Base-by-base conservation (phyloP, 1,140 invertebrate species). In the Laupala kohalensis region DNA sequence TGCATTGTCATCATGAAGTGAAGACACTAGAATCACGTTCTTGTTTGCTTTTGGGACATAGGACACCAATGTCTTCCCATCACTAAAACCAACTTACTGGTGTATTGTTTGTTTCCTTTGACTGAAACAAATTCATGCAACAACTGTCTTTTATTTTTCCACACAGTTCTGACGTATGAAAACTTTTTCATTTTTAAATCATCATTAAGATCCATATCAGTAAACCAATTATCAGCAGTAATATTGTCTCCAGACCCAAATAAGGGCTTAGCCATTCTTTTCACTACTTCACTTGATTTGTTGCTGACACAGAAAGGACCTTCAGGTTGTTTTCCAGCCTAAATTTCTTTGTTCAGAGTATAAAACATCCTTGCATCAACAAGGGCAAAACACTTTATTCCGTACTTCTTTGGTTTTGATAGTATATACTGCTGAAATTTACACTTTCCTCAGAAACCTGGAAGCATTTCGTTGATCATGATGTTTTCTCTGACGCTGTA, bases 391-490 rank as follows among this genome's bases (percentile, higher is more conserved):
- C 78, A 76, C 77, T 82, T 83, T 70, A 83, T 76, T 6, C 81
- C 83, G 73, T 83, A 83, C 72, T 80, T 79, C 12, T 70, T 76
- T 79, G 83, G 82, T 80, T 84, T 84, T 19, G 73, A 74, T 29
- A 77, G 76, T 6, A 82, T 80, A 73, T 81, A 81, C 26, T 78
- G 76, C 37, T 77, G 63, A 73, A 82, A 82, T 25, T 29, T 66
- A 72, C 79, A 81, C 62, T 76, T 73, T 26, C 80, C 80, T 71
- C 77, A 67, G 74, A 81, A 82, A n/a, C 70, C 70, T 37, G 71
- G 74, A n/a, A 81, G 73, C 70, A 76, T 78, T 74, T 81, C 77
- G 73, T 79, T 78, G 69, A 76, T 73, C 19, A 73, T 76, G 62
- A 71, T 71, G 24, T 26, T 70, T 37, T 64, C 66, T 13, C 15